Evolutionary conservation across 2,888 invertebrate genomes (phyloP).

Genomic region (Byasa hedistus): DNA sequence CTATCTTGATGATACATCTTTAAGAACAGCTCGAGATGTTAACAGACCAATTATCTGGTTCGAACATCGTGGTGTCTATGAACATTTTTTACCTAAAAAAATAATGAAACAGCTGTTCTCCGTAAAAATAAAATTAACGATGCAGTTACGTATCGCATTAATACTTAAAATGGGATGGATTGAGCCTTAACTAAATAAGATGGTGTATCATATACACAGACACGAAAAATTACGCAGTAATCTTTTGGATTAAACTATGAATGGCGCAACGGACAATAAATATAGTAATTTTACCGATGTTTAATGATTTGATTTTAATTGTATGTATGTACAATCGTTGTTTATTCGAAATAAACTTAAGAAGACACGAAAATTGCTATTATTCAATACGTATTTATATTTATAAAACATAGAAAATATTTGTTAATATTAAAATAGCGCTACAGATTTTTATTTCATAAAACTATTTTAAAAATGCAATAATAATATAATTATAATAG

Average conservation of each 20-base stretch:
- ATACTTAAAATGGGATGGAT: conserved; percentile 41
- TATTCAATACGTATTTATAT: conserved; percentile 7
- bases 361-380: conserved; percentile 7
- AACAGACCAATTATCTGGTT: conserved; percentile 40
- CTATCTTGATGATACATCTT: conserved; percentile 48
- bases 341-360: conserved; percentile 19
- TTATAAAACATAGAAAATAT: conserved; percentile 10
- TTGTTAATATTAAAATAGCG: conserved; percentile 10
- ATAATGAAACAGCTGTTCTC: not conserved
- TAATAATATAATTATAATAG: not conserved
- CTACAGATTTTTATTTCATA: not conserved
- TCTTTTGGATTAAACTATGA: conserved; percentile 24
- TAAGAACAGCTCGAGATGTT: conserved; percentile 39
- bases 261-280: conserved; percentile 22
- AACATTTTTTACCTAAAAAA: not conserved
- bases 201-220: conserved; percentile 24
- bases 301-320: conserved; percentile 5
- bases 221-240: conserved; percentile 2
- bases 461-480: conserved; percentile 1
- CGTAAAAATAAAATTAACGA: not conserved
- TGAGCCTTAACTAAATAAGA: conserved; percentile 26
- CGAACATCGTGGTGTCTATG: conserved; percentile 28
- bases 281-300: conserved; percentile 1
- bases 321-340: conserved; percentile 20
- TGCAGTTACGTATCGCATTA: not conserved